Evolutionary conservation across 1,140 invertebrate species (phyloP).

Genomic region (Drosophila trapezifrons): DNA sequence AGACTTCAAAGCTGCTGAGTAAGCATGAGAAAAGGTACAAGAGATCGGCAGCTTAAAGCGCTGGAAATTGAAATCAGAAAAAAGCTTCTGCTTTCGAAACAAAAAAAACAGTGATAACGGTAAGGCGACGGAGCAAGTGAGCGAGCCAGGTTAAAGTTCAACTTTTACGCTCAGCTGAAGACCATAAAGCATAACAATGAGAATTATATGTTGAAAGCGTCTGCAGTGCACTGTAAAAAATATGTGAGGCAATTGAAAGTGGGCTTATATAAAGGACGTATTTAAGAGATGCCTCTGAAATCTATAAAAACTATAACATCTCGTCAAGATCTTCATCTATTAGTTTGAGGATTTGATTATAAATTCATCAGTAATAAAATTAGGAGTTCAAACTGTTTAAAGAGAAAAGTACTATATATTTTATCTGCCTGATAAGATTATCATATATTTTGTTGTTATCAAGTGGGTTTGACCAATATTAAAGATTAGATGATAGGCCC

Average conservation of each 20-base stretch:
- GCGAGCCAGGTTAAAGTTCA: conserved; percentile 33
- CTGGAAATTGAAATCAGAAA: conserved; percentile 4
- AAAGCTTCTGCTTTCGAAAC: conserved; percentile 16
- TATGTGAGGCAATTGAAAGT: neutral
- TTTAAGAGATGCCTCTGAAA: no score
- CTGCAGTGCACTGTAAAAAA: neutral
- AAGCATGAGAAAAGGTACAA: conserved; percentile 17
- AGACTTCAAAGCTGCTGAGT: conserved; percentile 37
- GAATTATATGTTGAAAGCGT: conserved; percentile 11
- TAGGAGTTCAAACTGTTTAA: neutral
- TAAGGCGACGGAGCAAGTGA: neutral
- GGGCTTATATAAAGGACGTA: no score
- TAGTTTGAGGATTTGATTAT: neutral
- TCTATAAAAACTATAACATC: neutral
- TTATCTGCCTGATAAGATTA: conserved; percentile 7
- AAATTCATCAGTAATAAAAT: neutral
- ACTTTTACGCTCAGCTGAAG: conserved; percentile 26
- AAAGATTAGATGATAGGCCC: conserved; percentile 12
- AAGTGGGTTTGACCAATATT: conserved; percentile 1
- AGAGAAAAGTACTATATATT: neutral
- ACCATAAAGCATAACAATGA: conserved; percentile 16
- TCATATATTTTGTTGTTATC: conserved; percentile 7
- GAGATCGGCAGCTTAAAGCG: conserved; percentile 18
- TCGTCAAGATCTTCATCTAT: neutral
- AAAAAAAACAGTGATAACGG: conserved; percentile 19